Conservation (phyloP, 2,113 vertebrate species). For the Pomatorhinus ruficollis region DNA sequence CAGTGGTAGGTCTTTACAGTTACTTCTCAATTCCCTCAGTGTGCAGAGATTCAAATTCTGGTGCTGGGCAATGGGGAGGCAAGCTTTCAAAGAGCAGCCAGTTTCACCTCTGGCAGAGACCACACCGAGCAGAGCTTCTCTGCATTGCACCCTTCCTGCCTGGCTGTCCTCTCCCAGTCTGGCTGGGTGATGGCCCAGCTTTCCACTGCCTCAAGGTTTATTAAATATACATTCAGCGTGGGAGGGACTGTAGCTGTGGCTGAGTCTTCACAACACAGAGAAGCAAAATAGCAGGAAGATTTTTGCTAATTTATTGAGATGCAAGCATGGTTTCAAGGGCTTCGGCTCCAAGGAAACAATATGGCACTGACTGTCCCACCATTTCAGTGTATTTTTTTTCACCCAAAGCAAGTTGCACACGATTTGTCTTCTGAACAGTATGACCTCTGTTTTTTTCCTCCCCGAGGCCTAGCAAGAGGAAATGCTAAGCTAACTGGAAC, state of each 20-base stretch:
- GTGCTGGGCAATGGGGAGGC: neutral
- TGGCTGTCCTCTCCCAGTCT: neutral
- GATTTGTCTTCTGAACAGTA: slow-evolving; percentile 9
- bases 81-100: neutral
- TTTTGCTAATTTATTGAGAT: neutral
- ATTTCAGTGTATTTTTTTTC: neutral
- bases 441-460: neutral
- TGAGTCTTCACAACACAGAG: neutral
- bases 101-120: neutral
- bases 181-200: neutral
- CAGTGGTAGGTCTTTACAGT: neutral
- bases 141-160: neutral
- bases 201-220: neutral
- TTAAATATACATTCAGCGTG: neutral
- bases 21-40: neutral
- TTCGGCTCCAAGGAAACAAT: neutral
- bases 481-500: neutral
- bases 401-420: neutral
- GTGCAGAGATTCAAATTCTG: neutral
- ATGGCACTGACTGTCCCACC: neutral
- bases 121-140: neutral
- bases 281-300: neutral
- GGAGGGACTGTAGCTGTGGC: neutral
- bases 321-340: neutral
- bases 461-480: neutral